Percentiles rank a stretch among this genome's conserved stretches.
Conservation (phyloP, 2,113 vertebrate species). For the Triplophysa tibetana region DNA sequence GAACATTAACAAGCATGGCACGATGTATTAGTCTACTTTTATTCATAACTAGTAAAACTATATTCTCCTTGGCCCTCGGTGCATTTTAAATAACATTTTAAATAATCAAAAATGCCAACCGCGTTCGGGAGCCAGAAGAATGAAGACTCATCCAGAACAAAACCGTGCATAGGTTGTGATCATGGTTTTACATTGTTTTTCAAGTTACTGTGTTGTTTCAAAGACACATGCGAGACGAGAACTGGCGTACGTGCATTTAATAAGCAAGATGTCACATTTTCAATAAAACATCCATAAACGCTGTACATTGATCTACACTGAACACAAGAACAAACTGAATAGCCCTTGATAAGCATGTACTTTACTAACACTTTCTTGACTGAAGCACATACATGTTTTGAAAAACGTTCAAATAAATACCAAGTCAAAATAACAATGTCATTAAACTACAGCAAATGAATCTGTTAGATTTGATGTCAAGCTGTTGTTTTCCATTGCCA, state of each 20-base stretch:
- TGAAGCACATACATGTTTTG: slow-evolving; percentile 3
- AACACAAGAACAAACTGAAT: slow-evolving; percentile 15
- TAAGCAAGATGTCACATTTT: slow-evolving; percentile 46
- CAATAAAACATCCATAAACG: slow-evolving; percentile 28
- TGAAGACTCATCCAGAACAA: too few relatives aligned
- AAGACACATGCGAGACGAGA: neutral
- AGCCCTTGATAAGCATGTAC: slow-evolving; percentile 10
- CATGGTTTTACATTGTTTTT: neutral
- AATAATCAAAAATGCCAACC: too few relatives aligned
- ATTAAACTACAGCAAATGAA: slow-evolving; percentile 29
- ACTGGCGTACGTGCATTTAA: slow-evolving; percentile 38
- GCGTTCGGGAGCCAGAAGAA: too few relatives aligned
- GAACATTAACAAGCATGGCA: too few relatives aligned
- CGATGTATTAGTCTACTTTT: too few relatives aligned
- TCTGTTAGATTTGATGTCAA: slow-evolving; percentile 28
- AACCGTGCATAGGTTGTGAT: too few relatives aligned
- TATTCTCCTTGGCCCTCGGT: too few relatives aligned
- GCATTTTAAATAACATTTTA: too few relatives aligned
- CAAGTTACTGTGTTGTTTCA: slow-evolving; percentile 3
- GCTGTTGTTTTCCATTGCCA: slow-evolving; percentile 36
- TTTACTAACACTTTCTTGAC: slow-evolving; percentile 9
- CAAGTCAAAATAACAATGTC: slow-evolving; percentile 21
- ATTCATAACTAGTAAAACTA: too few relatives aligned
- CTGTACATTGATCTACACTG: slow-evolving; percentile 31
- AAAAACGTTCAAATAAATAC: slow-evolving; percentile 41